Evolutionary conservation across 2,113 vertebrate species (phyloP).

Genomic region (Cyprinodon tularosa): DNA sequence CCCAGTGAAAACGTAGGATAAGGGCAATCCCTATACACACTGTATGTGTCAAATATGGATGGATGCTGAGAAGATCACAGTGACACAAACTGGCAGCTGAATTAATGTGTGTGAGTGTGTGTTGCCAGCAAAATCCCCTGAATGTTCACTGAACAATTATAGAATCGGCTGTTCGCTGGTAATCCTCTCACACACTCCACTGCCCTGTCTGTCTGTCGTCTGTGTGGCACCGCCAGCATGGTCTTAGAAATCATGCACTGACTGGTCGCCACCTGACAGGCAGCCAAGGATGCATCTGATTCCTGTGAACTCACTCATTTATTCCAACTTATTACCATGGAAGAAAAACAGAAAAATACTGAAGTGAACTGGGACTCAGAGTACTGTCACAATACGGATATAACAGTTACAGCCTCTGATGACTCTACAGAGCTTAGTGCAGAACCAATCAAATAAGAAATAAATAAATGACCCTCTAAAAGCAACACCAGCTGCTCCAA

Average conservation of each 20-base stretch:
- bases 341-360: neutral
- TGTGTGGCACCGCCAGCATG: constrained; percentile 76
- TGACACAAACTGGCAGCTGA: constrained; percentile 59
- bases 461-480: neutral
- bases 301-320: constrained; percentile 9
- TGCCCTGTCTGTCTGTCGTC: constrained; percentile 59
- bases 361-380: neutral
- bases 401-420: constrained; percentile 1
- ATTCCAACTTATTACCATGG: neutral
- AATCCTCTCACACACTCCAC: constrained; percentile 80
- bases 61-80: constrained; percentile 40
- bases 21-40: neutral
- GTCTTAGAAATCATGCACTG: constrained; percentile 84
- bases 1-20: neutral
- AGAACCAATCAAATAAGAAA: neutral
- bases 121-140: constrained; percentile 45
- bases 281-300: constrained; percentile 70
- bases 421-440: neutral
- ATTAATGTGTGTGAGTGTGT: constrained; percentile 36
- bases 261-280: constrained; percentile 85
- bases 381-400: constrained; percentile 2
- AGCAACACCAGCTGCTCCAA: neutral
- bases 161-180: constrained; percentile 70
- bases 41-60: constrained; percentile 44
- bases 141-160: constrained; percentile 82